A percentile compares a stretch with the other conserved stretches of the same genome.
phyloP scores from a whole-genome alignment of 2,797 vertebrate species.

The Ctenosaura bakeri region DNA sequence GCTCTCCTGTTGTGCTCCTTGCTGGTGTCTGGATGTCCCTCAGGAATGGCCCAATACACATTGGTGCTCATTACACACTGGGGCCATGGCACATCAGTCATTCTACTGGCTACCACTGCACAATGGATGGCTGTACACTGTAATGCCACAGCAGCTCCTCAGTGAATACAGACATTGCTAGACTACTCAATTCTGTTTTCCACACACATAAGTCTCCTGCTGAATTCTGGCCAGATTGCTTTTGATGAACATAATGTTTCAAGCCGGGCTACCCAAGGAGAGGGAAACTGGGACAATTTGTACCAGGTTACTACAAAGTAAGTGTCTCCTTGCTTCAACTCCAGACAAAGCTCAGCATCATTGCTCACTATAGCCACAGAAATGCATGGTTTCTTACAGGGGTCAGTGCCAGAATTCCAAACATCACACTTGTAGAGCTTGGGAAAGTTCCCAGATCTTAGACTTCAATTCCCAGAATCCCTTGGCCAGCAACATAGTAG shows the following conservation, averaged over 20 bases:
- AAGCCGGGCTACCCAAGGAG: not conserved
- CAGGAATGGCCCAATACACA: no score
- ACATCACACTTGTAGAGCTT: not conserved
- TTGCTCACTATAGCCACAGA: not conserved
- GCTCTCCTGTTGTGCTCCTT: no score
- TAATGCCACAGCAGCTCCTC: no score
- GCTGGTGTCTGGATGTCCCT: no score
- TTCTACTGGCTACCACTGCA: no score
- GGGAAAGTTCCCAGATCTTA: not conserved
- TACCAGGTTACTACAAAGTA: not conserved
- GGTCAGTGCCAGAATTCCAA: not conserved
- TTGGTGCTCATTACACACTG: no score
- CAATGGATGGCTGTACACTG: no score
- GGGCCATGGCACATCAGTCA: no score
- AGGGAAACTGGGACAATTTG: not conserved
- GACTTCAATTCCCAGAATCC: not conserved
- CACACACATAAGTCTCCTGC: no score
- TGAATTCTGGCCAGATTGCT: not conserved
- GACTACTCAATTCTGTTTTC: no score
- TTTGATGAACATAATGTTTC: not conserved
- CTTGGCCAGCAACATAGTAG: not conserved
- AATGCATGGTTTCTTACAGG: not conserved
- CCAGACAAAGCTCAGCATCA: not conserved
- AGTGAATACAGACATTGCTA: no score
- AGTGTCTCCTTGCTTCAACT: not conserved